These are phyloP conservation scores for Drosophila lacicola DNA, from an alignment of 2,888 invertebrate genomes.

Conservation along the genomic window DNA sequence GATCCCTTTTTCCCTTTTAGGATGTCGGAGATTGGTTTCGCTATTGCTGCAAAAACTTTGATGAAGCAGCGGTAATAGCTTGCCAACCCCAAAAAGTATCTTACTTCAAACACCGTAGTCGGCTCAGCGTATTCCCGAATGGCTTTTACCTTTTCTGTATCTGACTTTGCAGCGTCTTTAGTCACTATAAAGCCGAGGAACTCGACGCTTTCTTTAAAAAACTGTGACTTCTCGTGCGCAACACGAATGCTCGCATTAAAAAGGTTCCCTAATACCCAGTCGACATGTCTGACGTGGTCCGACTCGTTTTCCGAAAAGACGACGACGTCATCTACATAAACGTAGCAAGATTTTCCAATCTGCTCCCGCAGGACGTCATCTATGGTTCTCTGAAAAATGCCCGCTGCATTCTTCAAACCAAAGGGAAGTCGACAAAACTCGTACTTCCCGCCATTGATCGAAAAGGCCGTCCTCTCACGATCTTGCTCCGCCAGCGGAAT, in stretches of 20 bases:
- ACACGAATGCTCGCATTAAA: background rate
- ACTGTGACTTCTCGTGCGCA: background rate
- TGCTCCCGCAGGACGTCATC: no score
- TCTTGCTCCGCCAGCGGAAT: no score
- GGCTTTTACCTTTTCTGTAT: constrained; percentile 1
- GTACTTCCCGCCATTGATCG: constrained; percentile 17
- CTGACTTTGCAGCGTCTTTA: background rate
- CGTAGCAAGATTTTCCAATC: constrained; percentile 10
- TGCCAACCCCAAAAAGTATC: no score
- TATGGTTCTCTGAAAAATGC: no score
- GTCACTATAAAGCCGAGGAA: background rate
- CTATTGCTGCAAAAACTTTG: no score
- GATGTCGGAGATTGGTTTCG: no score
- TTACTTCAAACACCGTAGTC: no score
- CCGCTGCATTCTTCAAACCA: constrained; percentile 46
- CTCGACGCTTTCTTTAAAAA: background rate
- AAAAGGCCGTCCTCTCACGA: no score
- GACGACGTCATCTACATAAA: background rate
- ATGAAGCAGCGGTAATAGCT: no score
- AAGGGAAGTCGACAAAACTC: constrained; percentile 26
- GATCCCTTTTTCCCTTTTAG: no score
- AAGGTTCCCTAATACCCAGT: background rate
- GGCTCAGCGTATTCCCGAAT: background rate
- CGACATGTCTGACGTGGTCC: no score
- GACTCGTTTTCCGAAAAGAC: no score